Evolutionary conservation across 1,140 invertebrate species (phyloP).

Genomic region (Paracyclopina nana): DNA sequence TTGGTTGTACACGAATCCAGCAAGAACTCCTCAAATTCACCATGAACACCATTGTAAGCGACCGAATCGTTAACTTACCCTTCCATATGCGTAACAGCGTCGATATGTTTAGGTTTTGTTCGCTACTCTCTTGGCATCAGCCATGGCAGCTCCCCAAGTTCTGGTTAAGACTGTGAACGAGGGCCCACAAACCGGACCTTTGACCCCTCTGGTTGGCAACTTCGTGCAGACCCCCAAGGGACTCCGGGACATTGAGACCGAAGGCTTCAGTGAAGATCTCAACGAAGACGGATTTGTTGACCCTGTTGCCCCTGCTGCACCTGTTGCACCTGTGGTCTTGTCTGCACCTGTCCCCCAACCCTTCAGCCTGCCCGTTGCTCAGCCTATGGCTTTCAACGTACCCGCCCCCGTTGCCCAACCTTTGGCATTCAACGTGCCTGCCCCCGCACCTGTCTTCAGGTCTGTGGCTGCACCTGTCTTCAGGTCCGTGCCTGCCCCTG

Average conservation of each 20-base stretch:
- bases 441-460: too few relatives aligned
- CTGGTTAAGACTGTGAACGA: background rate
- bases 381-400: too few relatives aligned
- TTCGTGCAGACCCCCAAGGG: slow-evolving; percentile 5
- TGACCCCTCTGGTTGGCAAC: slow-evolving; percentile 1
- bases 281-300: slow-evolving; percentile 9
- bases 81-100: background rate
- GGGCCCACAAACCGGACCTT: background rate
- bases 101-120: background rate
- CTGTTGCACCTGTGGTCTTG: background rate
- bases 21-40: too few relatives aligned
- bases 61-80: background rate
- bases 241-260: background rate
- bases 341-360: too few relatives aligned
- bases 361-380: too few relatives aligned
- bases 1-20: slow-evolving; percentile 5
- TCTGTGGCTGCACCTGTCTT: too few relatives aligned
- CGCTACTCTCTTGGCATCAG: background rate
- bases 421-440: too few relatives aligned
- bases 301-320: background rate
- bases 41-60: slow-evolving; percentile 1
- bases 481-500: too few relatives aligned
- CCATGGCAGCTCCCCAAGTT: slow-evolving; percentile 8
- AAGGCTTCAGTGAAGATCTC: slow-evolving; percentile 3
- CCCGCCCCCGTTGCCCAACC: too few relatives aligned